Percentiles rank a stretch among this genome's conserved stretches.
Conservation (phyloP, 2,888 invertebrate genomes). For the Cremastinae sp. region DNA sequence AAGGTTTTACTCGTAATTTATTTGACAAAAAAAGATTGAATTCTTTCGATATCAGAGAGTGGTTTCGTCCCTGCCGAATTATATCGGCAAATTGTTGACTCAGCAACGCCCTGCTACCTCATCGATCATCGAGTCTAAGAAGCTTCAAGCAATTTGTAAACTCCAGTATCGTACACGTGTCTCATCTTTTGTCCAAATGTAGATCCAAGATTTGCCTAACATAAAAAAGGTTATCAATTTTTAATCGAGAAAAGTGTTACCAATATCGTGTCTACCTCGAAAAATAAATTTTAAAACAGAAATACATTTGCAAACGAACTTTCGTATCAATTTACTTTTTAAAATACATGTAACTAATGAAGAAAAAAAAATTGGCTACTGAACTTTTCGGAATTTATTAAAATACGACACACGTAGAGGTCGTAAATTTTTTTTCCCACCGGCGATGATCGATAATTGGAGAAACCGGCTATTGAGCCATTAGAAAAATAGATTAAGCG, state of each 20-base stretch:
- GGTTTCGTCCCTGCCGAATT: constrained; percentile 8
- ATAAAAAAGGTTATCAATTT: no score
- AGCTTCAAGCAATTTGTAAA: constrained; percentile 29
- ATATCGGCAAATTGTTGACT: constrained; percentile 19
- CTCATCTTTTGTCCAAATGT: constrained; percentile 21
- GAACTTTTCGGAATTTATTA: no score
- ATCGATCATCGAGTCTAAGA: constrained; percentile 42
- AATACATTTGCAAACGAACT: neutral
- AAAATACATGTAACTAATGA: no score
- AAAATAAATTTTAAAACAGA: neutral
- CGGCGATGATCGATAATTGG: neutral
- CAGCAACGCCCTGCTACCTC: constrained; percentile 47
- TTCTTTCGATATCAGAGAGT: neutral
- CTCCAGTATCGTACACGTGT: constrained; percentile 40
- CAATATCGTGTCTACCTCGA: no score
- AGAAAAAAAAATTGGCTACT: no score
- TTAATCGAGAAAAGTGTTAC: no score
- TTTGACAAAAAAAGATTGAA: neutral
- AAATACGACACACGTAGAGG: no score
- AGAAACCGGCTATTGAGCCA: neutral
- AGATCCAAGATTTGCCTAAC: constrained; percentile 1
- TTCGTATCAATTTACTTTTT: no score
- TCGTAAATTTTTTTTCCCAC: no score
- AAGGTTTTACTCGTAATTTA: neutral
- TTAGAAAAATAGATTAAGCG: constrained; percentile 4